These are phyloP conservation scores for Mormyrops boulengeri DNA, from an alignment of 2,797 vertebrate species.

Conservation along the genomic window DNA sequence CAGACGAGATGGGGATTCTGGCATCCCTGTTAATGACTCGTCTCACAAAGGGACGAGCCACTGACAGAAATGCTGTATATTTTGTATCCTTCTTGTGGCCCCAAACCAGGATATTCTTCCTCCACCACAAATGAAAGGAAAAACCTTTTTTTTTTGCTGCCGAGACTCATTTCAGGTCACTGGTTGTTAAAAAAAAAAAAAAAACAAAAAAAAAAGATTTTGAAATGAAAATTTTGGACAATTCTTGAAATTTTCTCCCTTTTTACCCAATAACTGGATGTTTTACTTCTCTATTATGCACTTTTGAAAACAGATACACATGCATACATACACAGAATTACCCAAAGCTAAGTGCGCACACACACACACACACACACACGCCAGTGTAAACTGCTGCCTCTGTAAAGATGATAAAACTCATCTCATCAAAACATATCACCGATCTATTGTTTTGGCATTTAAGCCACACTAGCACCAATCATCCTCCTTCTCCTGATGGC, in stretches of 20 bases:
- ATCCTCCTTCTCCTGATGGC: constrained; percentile 80
- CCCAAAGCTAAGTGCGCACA: not conserved
- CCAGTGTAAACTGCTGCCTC: constrained; percentile 34
- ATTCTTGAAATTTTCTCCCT: not conserved
- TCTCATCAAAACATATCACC: constrained; percentile 39
- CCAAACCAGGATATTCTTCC: constrained; percentile 17
- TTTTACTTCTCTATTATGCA: constrained; percentile 16
- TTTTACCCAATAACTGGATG: constrained; percentile 15
- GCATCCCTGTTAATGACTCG: constrained; percentile 36
- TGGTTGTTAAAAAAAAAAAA: constrained; percentile 25
- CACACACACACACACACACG: constrained; percentile 10
- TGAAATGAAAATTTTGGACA: not conserved
- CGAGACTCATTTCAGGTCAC: not conserved
- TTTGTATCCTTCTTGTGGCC: not conserved
- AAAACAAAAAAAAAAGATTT: constrained; percentile 37
- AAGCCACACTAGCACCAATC: constrained; percentile 87
- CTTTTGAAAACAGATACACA: constrained; percentile 22
- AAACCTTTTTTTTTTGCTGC: constrained; percentile 23
- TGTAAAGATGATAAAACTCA: constrained; percentile 71
- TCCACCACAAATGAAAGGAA: constrained; percentile 53
- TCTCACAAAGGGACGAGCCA: constrained; percentile 29
- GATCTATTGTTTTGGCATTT: not conserved
- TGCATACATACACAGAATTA: constrained; percentile 6
- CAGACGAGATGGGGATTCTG: constrained; percentile 38
- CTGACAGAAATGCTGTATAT: not conserved